Conservation (phyloP, 1,140 invertebrate species). For the Cepaea nemoralis region DNA sequence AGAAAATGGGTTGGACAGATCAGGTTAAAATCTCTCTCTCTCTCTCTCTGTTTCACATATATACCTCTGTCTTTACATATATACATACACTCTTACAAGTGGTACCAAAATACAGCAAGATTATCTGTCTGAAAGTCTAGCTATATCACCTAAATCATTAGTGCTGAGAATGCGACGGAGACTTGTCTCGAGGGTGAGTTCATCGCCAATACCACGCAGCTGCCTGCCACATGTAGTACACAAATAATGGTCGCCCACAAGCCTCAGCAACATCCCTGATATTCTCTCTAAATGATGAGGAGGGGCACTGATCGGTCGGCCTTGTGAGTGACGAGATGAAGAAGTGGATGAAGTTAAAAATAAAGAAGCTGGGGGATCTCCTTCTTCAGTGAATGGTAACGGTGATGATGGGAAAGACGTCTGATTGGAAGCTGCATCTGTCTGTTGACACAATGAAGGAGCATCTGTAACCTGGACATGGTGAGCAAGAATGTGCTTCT, state of each 20-base stretch:
- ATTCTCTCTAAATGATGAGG: not conserved
- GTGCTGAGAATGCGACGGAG: not conserved
- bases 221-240: not conserved
- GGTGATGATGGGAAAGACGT: not conserved
- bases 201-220: not conserved
- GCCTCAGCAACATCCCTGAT: not conserved
- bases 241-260: not conserved
- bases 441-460: not conserved
- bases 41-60: too few species aligned
- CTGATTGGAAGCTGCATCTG: not conserved
- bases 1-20: too few species aligned
- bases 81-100: too few species aligned
- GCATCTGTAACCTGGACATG: conserved; percentile 20
- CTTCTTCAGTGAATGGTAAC: not conserved
- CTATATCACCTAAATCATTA: not conserved
- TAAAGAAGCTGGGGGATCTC: not conserved
- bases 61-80: too few species aligned
- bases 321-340: not conserved
- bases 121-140: not conserved
- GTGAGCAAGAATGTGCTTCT: conserved; percentile 26
- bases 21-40: too few species aligned
- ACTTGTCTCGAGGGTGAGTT: not conserved
- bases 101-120: too few species aligned
- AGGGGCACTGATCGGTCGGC: not conserved
- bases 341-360: not conserved